Conservation (phyloP, 2,888 invertebrate species). For the Platycnemis pennipes region DNA sequence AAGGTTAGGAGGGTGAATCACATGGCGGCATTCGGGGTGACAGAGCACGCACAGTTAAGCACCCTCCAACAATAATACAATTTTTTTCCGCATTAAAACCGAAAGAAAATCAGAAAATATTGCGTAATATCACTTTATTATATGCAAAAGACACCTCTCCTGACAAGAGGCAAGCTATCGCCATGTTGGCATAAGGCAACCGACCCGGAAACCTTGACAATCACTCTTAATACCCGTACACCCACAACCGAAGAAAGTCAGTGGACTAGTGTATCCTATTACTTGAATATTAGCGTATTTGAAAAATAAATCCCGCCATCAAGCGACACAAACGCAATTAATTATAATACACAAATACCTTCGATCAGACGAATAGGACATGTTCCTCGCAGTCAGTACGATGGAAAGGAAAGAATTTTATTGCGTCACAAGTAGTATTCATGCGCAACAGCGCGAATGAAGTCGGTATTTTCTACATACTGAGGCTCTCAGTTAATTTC, state of each 20-base stretch:
- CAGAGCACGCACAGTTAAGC: neutral
- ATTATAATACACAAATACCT: conserved; percentile 85
- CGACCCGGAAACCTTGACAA: conserved; percentile 71
- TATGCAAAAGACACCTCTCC: conserved; percentile 14
- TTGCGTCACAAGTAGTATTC: conserved; percentile 64
- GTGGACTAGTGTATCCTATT: neutral
- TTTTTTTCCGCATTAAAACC: neutral
- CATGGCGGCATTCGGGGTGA: conserved; percentile 44
- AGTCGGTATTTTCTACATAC: neutral
- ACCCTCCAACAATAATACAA: neutral
- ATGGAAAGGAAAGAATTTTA: conserved; percentile 82
- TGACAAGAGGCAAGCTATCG: conserved; percentile 66
- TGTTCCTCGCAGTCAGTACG: conserved; percentile 89
- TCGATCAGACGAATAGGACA: conserved; percentile 90
- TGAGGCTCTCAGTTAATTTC: no score
- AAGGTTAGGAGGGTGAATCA: conserved; percentile 44
- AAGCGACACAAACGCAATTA: conserved; percentile 75
- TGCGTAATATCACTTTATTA: conserved; percentile 13
- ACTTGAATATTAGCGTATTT: conserved; percentile 69
- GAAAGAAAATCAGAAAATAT: conserved; percentile 11
- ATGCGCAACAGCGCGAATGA: conserved; percentile 62
- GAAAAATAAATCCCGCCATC: conserved; percentile 72
- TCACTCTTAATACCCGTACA: conserved; percentile 57
- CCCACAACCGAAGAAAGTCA: neutral
- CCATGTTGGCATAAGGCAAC: conserved; percentile 67